Evolutionary conservation across 2,888 invertebrate genomes (phyloP), one percentile per base, ranked within the genome.

Genomic region (Brachypalpus laphriformis): DNA sequence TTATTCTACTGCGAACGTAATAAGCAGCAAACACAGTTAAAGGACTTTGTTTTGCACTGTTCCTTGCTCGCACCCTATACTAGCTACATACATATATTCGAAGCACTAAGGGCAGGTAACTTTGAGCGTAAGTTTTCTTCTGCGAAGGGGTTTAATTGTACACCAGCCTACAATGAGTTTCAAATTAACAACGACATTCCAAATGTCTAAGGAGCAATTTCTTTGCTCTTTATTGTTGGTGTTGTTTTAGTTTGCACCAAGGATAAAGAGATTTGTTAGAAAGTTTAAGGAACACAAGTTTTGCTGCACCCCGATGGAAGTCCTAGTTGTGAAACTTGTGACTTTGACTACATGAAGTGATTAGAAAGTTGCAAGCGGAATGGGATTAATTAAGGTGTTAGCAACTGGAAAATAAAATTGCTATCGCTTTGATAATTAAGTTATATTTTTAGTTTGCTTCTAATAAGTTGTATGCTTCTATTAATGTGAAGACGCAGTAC

Each of bases 281-380:
- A n/a, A 61, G 25, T 49, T 70, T 22, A 14, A 3, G 5, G 42
- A 68, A 63, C 47, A 42, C 18, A 54, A 59, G 25, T 49, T 59
- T 37, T 45, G 28, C 51, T 25, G 28, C 25, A 25, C 14, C 49
- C 22, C 49, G n/a, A 11, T 31, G 8, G 28, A 54, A 54, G 54
- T 47, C 18, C 25, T 59, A 14, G 18, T 25, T 14, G 31, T 34
- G 34, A 47, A 59, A 57, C 40, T 71, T 77, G 65, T 59, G 49
- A 76, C 57, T 77, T 71, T 66, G 77, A 71, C 72, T 66, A 66
- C 54, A 68, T 42, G 49, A 76, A 70, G 34, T 77, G 82, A 83
- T 83, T 78, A 78, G 68, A 68, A 82, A 82, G 51, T 49, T 82
- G 51, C 14, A 11, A 68, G 57, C 20, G 61, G 34, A 54, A 61